phyloP scores from a whole-genome alignment of 2,888 invertebrate species.

The Lordiphosa andalusiaca region DNA sequence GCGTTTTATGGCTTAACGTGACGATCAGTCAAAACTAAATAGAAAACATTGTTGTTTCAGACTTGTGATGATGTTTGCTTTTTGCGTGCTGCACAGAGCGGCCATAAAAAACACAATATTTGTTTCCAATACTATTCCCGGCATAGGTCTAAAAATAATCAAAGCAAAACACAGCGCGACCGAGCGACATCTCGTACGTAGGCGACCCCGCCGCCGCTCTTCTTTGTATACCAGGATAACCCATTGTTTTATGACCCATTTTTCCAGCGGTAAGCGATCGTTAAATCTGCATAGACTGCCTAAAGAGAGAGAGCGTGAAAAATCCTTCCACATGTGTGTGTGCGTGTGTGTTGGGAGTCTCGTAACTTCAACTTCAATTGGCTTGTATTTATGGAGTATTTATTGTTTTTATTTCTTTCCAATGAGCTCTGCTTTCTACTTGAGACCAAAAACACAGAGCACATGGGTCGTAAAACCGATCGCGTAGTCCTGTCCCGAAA shows the following conservation, averaged over 20 bases:
- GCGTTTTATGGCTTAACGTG: slow-evolving; percentile 69
- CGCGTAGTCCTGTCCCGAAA: slow-evolving; percentile 63
- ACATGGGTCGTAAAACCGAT: slow-evolving; percentile 51
- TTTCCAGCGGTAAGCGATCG: slow-evolving; percentile 68
- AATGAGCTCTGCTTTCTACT: slow-evolving; percentile 59
- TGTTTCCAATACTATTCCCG: slow-evolving; percentile 73
- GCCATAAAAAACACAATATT: slow-evolving; percentile 68
- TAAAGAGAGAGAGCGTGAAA: slow-evolving; percentile 63
- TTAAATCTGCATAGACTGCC: slow-evolving; percentile 48
- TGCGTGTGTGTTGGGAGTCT: slow-evolving; percentile 13
- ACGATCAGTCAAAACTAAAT: slow-evolving; percentile 58
- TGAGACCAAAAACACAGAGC: slow-evolving; percentile 29
- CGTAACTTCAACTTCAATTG: slow-evolving; percentile 54
- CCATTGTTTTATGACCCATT: slow-evolving; percentile 75
- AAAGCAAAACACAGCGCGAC: slow-evolving; percentile 34
- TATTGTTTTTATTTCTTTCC: slow-evolving; percentile 73
- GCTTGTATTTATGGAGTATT: slow-evolving; percentile 43
- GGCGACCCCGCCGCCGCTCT: background rate
- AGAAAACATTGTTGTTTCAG: slow-evolving; percentile 61
- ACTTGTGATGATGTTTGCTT: slow-evolving; percentile 43
- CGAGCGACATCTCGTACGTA: slow-evolving; percentile 23
- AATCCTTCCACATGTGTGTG: slow-evolving; percentile 51
- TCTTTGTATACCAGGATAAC: slow-evolving; percentile 54
- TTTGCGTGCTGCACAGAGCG: slow-evolving; percentile 38
- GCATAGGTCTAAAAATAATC: slow-evolving; percentile 71